Evolutionary conservation across 2,797 vertebrate genomes (phyloP).

Genomic region (Dendrocincla tyrannina): DNA sequence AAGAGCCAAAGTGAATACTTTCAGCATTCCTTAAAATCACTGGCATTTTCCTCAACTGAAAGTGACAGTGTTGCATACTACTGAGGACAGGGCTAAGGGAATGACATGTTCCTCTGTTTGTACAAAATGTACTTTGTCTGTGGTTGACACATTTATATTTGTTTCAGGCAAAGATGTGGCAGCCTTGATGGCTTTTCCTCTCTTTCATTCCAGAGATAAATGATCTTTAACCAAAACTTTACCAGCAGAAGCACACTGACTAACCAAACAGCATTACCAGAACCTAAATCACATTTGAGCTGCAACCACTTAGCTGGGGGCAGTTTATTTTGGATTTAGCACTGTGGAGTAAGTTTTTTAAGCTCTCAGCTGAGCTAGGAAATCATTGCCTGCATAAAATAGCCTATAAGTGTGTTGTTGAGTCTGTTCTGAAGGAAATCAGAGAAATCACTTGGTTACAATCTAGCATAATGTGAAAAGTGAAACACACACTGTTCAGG

Average conservation of each 20-base stretch:
- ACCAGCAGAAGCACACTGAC: background rate
- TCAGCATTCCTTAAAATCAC: slow-evolving; percentile 6
- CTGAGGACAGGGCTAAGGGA: background rate
- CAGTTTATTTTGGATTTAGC: slow-evolving; percentile 34
- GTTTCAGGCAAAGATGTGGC: background rate
- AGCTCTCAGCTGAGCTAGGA: background rate
- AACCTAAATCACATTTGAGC: slow-evolving; percentile 6
- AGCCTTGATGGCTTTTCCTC: background rate
- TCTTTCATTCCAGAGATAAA: background rate
- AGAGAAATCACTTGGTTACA: background rate
- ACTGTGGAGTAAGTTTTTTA: background rate
- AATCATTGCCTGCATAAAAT: background rate
- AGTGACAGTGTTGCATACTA: background rate
- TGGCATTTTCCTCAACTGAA: background rate
- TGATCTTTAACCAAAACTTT: background rate
- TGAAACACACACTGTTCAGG: background rate
- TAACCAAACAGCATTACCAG: background rate
- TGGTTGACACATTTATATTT: slow-evolving; percentile 21
- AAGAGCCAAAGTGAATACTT: background rate
- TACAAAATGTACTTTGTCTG: background rate
- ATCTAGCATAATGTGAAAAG: background rate
- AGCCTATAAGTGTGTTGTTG: background rate
- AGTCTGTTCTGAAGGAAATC: background rate
- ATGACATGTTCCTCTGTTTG: background rate
- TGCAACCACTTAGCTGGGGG: background rate